Evolutionary conservation across 2,888 invertebrate species (phyloP).

Genomic region (Chirona hameri): DNA sequence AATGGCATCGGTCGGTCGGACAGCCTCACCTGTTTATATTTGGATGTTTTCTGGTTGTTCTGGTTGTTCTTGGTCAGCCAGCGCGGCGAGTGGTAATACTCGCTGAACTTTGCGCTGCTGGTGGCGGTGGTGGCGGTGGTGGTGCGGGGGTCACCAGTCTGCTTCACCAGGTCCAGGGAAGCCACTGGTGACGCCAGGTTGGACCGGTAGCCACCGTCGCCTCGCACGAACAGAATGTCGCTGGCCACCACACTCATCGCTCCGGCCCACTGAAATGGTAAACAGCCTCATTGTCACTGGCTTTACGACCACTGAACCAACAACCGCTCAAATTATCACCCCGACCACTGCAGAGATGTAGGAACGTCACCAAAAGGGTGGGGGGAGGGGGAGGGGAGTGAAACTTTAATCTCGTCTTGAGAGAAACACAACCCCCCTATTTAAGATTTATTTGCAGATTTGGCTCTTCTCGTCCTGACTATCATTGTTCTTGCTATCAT

Average conservation of each 20-base stretch:
- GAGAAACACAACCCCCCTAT: too few relatives aligned
- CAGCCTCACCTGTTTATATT: not conserved
- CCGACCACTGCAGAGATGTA: too few relatives aligned
- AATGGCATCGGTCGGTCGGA: not conserved
- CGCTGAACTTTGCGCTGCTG: not conserved
- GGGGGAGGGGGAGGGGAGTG: too few relatives aligned
- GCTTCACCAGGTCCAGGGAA: slow-evolving; percentile 12
- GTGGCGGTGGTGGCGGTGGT: too few relatives aligned
- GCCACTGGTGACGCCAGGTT: not conserved
- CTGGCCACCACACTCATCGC: slow-evolving; percentile 10
- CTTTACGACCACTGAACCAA: too few relatives aligned
- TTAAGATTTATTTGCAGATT: too few relatives aligned
- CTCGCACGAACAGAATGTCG: not conserved
- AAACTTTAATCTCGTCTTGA: too few relatives aligned
- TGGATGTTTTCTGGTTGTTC: not conserved
- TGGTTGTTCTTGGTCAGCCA: slow-evolving; percentile 4
- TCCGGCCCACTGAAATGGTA: not conserved
- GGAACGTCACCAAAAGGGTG: too few relatives aligned
- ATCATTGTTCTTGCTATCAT: too few relatives aligned
- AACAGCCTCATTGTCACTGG: not conserved
- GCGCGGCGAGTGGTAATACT: not conserved
- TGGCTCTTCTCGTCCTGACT: too few relatives aligned
- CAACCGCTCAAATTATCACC: too few relatives aligned
- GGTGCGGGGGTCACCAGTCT: not conserved
- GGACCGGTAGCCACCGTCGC: not conserved